These are phyloP conservation scores for Crotalus helleri DNA, from an alignment of 2,113 vertebrate species.

Conservation along the genomic window DNA sequence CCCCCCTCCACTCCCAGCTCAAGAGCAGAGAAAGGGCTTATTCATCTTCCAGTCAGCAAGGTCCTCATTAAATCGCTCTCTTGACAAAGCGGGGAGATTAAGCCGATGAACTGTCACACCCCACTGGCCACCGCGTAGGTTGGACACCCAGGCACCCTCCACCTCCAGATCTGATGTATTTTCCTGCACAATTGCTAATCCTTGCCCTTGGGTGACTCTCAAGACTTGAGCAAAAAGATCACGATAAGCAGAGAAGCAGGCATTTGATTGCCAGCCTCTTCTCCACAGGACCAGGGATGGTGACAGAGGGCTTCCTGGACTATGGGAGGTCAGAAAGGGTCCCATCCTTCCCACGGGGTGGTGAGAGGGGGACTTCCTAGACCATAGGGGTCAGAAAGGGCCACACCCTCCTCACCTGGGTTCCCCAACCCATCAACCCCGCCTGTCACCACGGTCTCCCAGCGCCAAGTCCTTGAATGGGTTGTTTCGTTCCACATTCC, in stretches of 20 bases:
- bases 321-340: neutral
- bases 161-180: neutral
- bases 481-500: slow-evolving; percentile 56
- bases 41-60: slow-evolving; percentile 59
- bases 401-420: slow-evolving; percentile 27
- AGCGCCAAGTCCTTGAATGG: slow-evolving; percentile 61
- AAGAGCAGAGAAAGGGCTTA: slow-evolving; percentile 42
- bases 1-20: neutral
- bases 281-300: neutral
- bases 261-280: neutral
- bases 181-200: neutral
- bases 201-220: neutral
- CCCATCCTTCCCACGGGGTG: neutral
- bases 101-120: slow-evolving; percentile 36
- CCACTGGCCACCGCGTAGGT: neutral
- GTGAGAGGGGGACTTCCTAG: neutral
- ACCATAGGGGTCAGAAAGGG: neutral
- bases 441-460: slow-evolving; percentile 47
- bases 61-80: slow-evolving; percentile 46
- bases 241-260: neutral
- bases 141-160: neutral
- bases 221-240: neutral
- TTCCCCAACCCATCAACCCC: slow-evolving; percentile 60
- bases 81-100: slow-evolving; percentile 25
- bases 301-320: neutral